Evolutionary conservation across 2,797 vertebrate genomes (phyloP).

Genomic region (Huso huso): DNA sequence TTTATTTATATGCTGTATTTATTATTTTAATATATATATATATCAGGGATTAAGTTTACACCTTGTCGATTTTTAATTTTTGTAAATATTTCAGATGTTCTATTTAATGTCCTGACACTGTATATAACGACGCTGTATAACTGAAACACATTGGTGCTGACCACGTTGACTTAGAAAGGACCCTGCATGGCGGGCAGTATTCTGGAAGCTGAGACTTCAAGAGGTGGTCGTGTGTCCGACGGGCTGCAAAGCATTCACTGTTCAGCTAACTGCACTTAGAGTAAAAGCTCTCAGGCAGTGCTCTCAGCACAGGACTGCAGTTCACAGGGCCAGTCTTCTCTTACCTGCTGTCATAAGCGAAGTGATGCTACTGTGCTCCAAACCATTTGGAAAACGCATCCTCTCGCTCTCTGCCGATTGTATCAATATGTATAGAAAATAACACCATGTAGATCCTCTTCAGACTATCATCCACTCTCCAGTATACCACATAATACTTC

Average conservation of each 20-base stretch:
- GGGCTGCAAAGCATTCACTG: not conserved
- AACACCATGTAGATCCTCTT: too few species aligned
- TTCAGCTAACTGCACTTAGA: conserved; percentile 30
- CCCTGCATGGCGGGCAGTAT: not conserved
- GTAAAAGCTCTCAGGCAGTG: too few species aligned
- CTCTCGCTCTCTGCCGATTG: too few species aligned
- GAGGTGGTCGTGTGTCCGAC: not conserved
- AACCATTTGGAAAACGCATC: too few species aligned
- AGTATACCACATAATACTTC: too few species aligned
- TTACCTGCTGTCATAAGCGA: too few species aligned
- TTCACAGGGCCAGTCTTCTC: conserved; percentile 24
- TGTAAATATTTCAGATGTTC: conserved; percentile 41
- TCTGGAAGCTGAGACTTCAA: not conserved
- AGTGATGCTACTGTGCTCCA: too few species aligned
- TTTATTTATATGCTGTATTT: conserved; percentile 12
- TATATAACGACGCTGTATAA: conserved; percentile 56
- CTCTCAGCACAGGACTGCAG: too few species aligned
- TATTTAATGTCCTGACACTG: conserved; percentile 41
- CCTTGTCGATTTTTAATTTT: conserved; percentile 35
- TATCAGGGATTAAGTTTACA: conserved; percentile 41
- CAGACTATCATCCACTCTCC: too few species aligned
- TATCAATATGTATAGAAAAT: too few species aligned
- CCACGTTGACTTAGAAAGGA: conserved; percentile 22
- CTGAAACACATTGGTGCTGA: conserved; percentile 57
- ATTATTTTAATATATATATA: conserved; percentile 20